Evolutionary conservation across 2,113 vertebrate genomes (phyloP), one percentile per base, ranked within the genome.

Genomic region (Colistium nudipinnis): DNA sequence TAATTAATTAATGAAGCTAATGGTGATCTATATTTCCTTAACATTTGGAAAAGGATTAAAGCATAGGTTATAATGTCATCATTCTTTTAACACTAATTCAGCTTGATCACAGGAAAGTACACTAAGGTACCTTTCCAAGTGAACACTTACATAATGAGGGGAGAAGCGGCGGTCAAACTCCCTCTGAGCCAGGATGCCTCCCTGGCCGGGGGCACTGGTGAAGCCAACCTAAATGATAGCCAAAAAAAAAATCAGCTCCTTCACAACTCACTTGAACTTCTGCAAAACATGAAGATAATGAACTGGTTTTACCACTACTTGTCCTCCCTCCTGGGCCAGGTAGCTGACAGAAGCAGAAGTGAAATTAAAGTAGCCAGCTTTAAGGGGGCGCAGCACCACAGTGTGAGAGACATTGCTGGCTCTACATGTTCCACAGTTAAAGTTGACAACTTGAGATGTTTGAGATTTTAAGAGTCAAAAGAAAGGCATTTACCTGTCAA

Each of bases 321-420:
- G 94, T 0, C 95, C 95, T 0, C 94, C 96, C 63, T 99, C 97
- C 88, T 98, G 97, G 0, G 95, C 95, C 87, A 98, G 84, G 81
- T 98, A 98, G 0, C 95, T 96, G 77, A 99, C 93, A 0, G 96
- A 94, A 0, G 97, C 97, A 0, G 97, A 98, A 33, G 96, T 98
- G 86, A 99, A 99, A 88, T 98, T 99, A 70, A 99, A 98, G 84
- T 98, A 98, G 0, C 96, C 97, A 0, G 96, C 96, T 77, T 98
- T 97, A 49, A 99, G 92, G n/a, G 97, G 97, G 13, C 96, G 91
- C 76, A 98, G 52, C 43, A 98, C 97, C 43, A 98, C 97, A 0
- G 96, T 98, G 88, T 99, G 97, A 56, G 96, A 98, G 16, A 98
- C 95, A 0, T 99, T 99, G 75, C 97, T 98, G 0, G 95, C 97